Percentiles rank a stretch among this genome's conserved stretches.
Evolutionary conservation across 2,113 vertebrate genomes (phyloP).

Genomic region (Syngnathus floridae): DNA sequence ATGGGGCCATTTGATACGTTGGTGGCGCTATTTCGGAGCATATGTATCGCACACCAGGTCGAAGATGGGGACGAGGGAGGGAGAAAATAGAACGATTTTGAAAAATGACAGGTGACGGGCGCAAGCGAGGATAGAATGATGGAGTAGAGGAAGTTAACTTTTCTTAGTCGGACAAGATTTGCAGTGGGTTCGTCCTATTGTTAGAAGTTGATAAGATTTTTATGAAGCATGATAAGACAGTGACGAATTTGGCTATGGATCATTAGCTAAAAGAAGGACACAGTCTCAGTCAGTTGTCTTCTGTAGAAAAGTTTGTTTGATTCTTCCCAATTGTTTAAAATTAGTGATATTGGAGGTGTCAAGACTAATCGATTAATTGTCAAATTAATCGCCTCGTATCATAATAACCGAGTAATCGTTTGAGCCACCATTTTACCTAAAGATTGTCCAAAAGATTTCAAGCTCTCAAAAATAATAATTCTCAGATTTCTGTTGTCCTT

Average conservation of each 20-base stretch:
- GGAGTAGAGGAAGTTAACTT: constrained; percentile 52
- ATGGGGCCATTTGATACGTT: constrained; percentile 44
- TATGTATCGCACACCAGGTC: constrained; percentile 34
- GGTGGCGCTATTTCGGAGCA: constrained; percentile 36
- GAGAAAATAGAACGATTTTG: constrained; percentile 48
- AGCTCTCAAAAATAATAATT: too few species aligned
- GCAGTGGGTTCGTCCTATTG: constrained; percentile 54
- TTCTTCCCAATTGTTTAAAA: background rate
- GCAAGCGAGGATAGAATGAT: constrained; percentile 55
- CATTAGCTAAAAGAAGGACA: constrained; percentile 40
- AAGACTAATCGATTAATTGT: background rate
- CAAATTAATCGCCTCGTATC: too few species aligned
- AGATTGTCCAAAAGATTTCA: too few species aligned
- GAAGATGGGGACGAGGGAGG: constrained; percentile 10
- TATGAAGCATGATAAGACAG: constrained; percentile 57
- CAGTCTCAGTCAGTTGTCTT: background rate
- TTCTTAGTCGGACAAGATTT: constrained; percentile 27
- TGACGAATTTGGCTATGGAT: constrained; percentile 65
- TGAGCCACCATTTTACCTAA: too few species aligned
- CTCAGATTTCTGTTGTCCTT: too few species aligned
- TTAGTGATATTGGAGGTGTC: background rate
- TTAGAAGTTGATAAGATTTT: constrained; percentile 69
- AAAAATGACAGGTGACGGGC: constrained; percentile 57
- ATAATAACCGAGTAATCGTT: too few species aligned
- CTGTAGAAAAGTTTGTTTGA: constrained; percentile 5